Evolutionary conservation across 2,797 vertebrate genomes (phyloP), one percentile per base, ranked within the genome.

Genomic region (Thripadectes ignobilis): DNA sequence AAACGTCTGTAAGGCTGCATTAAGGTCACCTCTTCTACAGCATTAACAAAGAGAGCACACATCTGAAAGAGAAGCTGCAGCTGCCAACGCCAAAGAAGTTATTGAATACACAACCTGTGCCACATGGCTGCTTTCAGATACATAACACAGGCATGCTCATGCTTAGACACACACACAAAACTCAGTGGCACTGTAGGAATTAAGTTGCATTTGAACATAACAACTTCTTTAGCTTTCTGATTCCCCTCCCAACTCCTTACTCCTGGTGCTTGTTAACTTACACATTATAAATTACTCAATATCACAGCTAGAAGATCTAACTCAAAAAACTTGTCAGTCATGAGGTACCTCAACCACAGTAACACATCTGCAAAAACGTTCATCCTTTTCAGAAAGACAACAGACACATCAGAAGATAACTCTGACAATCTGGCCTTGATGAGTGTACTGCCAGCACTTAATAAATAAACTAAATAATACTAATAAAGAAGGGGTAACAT

Each of bases 51-150:
- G 71, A 51, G 1, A 61, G 32, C n/a, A 41, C 65, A 54, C 9
- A 49, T 46, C 48, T 82, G 45, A 91, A 79, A 77, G 76, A 48
- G n/a, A 22, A 61, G 7, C 23, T 39, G 66, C 54, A 73, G 69
- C 20, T 51, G 57, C 11, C 61, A 85, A 66, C 66, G 39, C 19
- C 34, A 67, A 73, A 49, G 22, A n/a, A 24, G 26, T 27, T n/a
- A 48, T 0, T 32, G 43, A 73, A 9, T 29, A 34, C 2, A 0
- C 34, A 48, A 15, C 20, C 8, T 34, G 41, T 38, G 57, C 7
- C 14, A 36, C 21, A 15, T 1, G 23, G 41, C 23, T 49, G 1
- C 41, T 41, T 81, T 77, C 62, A 48, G 20, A 16, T 30, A 20
- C 6, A 1, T 46, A 75, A 85, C 41, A 39, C 18, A 71, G 48